These are phyloP conservation scores for Thinocorus orbignyianus DNA, from an alignment of 2,113 vertebrate species.

Conservation along the genomic window DNA sequence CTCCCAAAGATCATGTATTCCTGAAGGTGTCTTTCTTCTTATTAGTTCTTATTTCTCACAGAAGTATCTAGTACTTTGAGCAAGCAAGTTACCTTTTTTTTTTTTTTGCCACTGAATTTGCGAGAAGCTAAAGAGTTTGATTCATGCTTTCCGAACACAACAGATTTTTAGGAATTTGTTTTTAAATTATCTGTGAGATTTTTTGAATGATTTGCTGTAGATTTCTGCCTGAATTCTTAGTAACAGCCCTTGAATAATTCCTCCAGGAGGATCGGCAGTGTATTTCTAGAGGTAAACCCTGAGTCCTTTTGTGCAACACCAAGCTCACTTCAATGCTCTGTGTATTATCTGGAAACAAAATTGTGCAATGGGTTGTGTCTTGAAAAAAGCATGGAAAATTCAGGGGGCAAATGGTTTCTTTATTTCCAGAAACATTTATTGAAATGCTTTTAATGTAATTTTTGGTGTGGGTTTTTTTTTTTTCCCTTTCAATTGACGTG, in stretches of 20 bases:
- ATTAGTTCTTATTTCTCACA: not conserved
- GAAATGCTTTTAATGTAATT: not conserved
- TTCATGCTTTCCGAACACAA: not conserved
- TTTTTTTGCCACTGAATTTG: not conserved
- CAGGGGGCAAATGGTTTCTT: fast-evolving
- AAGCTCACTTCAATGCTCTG: not conserved
- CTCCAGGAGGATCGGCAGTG: not conserved
- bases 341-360: not conserved
- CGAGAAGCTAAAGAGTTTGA: not conserved
- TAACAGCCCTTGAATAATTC: not conserved
- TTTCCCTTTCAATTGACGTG: not conserved
- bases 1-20: not conserved
- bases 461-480: not conserved
- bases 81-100: not conserved
- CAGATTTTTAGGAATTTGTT: not conserved
- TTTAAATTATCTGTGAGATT: not conserved
- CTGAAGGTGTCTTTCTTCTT: not conserved
- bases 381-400: not conserved
- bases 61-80: not conserved
- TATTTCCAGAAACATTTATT: not conserved
- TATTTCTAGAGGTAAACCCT: not conserved
- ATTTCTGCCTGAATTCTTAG: not conserved
- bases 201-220: not conserved
- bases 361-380: not conserved
- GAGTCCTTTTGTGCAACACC: not conserved